These are phyloP conservation scores for Rhinogobio ventralis DNA, from an alignment of 2,797 vertebrate species.

Conservation along the genomic window DNA sequence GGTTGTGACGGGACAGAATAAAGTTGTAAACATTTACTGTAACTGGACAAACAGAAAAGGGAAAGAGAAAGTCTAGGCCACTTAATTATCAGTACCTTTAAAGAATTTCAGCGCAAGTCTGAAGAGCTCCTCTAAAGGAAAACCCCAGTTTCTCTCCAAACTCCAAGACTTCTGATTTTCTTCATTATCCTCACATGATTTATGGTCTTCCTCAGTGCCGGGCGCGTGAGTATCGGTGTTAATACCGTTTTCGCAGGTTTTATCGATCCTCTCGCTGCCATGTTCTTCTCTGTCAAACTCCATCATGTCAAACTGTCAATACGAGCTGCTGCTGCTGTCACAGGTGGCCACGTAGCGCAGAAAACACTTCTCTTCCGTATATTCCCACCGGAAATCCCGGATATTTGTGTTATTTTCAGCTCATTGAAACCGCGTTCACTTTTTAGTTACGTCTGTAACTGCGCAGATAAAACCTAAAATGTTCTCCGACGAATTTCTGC, in stretches of 20 bases:
- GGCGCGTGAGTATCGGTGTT: not conserved
- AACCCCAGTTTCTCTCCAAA: conserved; percentile 90
- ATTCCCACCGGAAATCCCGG: conserved; percentile 53
- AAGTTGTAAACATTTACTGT: not conserved
- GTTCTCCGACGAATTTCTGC: not conserved
- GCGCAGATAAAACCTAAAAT: not conserved
- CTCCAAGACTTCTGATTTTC: conserved; percentile 64
- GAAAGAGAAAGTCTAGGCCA: not conserved
- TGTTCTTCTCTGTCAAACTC: conserved; percentile 21
- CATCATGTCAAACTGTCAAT: conserved; percentile 39
- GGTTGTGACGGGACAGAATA: not conserved
- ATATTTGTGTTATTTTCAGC: conserved; percentile 24
- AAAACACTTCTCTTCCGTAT: conserved; percentile 49
- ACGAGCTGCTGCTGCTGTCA: not conserved
- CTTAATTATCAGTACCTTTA: conserved; percentile 82
- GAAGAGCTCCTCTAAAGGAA: conserved; percentile 89
- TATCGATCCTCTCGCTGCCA: not conserved
- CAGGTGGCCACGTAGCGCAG: conserved; percentile 59
- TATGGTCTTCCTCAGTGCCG: not conserved
- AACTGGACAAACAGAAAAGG: not conserved
- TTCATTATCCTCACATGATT: conserved; percentile 40
- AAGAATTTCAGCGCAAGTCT: conserved; percentile 92
- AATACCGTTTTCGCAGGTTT: not conserved
- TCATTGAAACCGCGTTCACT: not conserved
- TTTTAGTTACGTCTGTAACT: not conserved